Conservation (phyloP, 2,797 vertebrate species). For the Danio choprae region DNA sequence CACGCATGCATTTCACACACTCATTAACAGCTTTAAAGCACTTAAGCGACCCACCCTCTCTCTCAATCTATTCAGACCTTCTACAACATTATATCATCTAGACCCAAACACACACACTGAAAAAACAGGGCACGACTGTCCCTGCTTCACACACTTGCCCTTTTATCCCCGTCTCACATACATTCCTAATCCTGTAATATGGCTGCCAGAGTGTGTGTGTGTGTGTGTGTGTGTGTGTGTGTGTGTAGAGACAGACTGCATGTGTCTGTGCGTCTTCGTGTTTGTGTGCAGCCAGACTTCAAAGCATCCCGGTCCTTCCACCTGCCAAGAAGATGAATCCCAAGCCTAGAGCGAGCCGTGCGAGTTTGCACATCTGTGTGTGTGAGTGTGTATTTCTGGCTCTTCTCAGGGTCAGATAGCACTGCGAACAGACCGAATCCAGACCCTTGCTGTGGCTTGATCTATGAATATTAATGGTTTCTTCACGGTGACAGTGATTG, state of each 20-base stretch:
- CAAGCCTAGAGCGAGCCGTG: conserved; percentile 8
- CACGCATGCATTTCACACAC: conserved; percentile 24
- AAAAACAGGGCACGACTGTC: conserved; percentile 33
- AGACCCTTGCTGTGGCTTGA: not conserved
- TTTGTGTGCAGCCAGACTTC: conserved; percentile 12
- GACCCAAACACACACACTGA: conserved; percentile 14
- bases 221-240: conserved; percentile 1
- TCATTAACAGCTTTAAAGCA: conserved; percentile 30
- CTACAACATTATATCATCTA: not conserved
- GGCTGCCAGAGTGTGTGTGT: conserved; percentile 16
- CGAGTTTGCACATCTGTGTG: conserved; percentile 29
- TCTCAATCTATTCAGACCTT: conserved; percentile 3
- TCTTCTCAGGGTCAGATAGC: conserved; percentile 19
- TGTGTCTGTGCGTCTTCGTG: conserved; percentile 23
- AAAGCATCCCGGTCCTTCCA: conserved; percentile 29
- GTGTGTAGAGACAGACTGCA: conserved; percentile 40
- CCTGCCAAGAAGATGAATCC: conserved; percentile 32
- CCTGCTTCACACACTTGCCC: not conserved
- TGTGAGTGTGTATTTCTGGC: conserved; percentile 4
- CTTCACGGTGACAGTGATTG: conserved; percentile 15
- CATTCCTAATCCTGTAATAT: conserved; percentile 34
- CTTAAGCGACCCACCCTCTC: not conserved
- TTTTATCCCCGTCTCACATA: conserved; percentile 9
- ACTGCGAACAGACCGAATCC: conserved; percentile 17
- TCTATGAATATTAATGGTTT: conserved; percentile 32